A percentile compares a stretch with the other conserved stretches of the same genome.
Conservation (phyloP, 1,140 invertebrate species). For the Trachymyrmex cornetzi region DNA sequence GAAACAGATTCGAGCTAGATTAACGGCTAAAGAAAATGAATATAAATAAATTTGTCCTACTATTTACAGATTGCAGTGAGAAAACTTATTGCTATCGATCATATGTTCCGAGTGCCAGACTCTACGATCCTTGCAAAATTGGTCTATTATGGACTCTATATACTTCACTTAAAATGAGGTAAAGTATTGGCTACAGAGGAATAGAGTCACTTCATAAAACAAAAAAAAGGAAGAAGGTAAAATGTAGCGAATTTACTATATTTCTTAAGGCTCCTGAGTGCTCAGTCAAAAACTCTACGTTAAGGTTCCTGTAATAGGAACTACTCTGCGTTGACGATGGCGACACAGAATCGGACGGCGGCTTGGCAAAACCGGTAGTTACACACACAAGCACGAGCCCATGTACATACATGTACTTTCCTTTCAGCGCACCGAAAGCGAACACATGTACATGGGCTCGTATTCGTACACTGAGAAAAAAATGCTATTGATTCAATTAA, state of each 20-base stretch:
- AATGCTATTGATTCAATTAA: too few species aligned
- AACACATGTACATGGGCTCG: too few species aligned
- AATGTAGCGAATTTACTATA: conserved; percentile 32
- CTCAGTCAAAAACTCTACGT: too few species aligned
- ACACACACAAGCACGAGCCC: too few species aligned
- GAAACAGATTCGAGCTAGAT: conserved; percentile 47
- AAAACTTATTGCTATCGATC: conserved; percentile 68
- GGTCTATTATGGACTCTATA: conserved; percentile 20
- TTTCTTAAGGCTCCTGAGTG: neutral
- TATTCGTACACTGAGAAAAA: too few species aligned
- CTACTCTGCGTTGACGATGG: too few species aligned
- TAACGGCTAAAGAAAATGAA: conserved; percentile 63
- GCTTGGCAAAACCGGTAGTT: too few species aligned
- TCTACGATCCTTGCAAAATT: conserved; percentile 62
- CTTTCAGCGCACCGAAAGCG: too few species aligned
- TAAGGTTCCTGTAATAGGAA: too few species aligned
- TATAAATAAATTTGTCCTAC: conserved; percentile 80
- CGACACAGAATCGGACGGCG: too few species aligned
- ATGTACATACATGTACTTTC: too few species aligned
- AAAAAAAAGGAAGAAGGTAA: conserved; percentile 10
- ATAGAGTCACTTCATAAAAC: conserved; percentile 31
- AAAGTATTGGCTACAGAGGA: conserved; percentile 62
- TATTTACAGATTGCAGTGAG: conserved; percentile 72
- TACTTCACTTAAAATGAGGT: conserved; percentile 45
- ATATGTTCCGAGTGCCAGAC: conserved; percentile 68